Evolutionary conservation across 2,113 vertebrate genomes (phyloP).

Genomic region (Lepus europaeus): DNA sequence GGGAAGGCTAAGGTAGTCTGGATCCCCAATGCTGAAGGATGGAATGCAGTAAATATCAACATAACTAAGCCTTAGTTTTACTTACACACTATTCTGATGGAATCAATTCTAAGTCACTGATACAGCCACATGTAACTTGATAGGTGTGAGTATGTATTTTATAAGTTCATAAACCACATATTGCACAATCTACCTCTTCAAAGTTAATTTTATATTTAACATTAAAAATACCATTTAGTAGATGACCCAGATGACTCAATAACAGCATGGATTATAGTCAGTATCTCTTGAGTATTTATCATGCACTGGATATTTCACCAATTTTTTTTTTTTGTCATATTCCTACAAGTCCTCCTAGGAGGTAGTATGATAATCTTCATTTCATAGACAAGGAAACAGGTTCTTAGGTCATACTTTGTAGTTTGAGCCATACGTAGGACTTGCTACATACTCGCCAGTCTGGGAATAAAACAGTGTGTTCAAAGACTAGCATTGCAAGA

Average conservation of each 20-base stretch:
- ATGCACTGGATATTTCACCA: not conserved
- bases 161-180: not conserved
- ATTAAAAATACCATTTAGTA: not conserved
- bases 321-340: constrained; percentile 11
- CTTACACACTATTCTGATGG: not conserved
- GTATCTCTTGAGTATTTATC: not conserved
- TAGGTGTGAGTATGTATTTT: not conserved
- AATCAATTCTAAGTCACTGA: not conserved
- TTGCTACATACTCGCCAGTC: not conserved
- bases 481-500: constrained; percentile 18
- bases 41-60: not conserved
- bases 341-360: not conserved
- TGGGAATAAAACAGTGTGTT: not conserved
- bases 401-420: not conserved
- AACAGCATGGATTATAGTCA: not conserved
- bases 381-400: constrained; percentile 23
- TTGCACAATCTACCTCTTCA: not conserved
- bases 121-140: not conserved
- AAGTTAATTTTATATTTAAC: constrained; percentile 1
- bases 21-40: not conserved
- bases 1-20: not conserved
- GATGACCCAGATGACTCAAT: not conserved
- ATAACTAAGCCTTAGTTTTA: not conserved
- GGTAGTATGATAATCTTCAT: not conserved
- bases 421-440: not conserved